A percentile compares a stretch with the other conserved stretches of the same genome.
These are phyloP conservation scores for Cryptotis parvus DNA, from an alignment of 2,113 vertebrate genomes.

Conservation along the genomic window DNA sequence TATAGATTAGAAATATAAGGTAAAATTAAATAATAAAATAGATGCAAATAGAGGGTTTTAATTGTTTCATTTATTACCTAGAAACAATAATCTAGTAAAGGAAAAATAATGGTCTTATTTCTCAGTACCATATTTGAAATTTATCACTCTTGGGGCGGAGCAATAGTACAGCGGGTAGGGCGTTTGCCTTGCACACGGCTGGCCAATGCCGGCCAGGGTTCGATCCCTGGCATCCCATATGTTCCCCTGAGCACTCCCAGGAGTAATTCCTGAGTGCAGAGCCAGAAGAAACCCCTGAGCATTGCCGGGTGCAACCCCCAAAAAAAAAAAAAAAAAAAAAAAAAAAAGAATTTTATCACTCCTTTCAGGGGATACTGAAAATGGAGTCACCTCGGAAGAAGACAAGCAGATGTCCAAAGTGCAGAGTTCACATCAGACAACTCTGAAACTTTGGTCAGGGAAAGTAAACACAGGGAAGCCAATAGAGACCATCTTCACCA, in stretches of 20 bases:
- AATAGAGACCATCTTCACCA: not conserved
- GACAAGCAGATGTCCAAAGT: not conserved
- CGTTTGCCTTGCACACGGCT: no score
- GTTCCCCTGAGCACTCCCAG: no score
- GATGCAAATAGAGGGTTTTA: not conserved
- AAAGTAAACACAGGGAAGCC: not conserved
- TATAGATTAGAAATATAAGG: not conserved
- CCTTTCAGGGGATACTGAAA: not conserved
- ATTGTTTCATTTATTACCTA: not conserved
- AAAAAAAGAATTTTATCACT: no score
- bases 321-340: no score
- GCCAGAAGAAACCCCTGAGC: no score
- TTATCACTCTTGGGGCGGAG: not conserved
- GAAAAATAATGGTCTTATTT: not conserved
- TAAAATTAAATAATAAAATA: slow-evolving; percentile 6
- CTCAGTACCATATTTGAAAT: not conserved
- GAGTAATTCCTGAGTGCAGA: no score
- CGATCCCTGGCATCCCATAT: no score
- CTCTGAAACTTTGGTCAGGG: not conserved
- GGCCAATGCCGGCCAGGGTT: no score
- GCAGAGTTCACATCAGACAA: not conserved
- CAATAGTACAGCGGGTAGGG: no score
- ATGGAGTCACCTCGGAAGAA: not conserved
- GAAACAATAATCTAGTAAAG: not conserved
- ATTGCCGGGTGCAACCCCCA: no score